Base-by-base conservation (phyloP, 2,888 invertebrate genomes). In the Caenorhabditis sp. region DNA sequence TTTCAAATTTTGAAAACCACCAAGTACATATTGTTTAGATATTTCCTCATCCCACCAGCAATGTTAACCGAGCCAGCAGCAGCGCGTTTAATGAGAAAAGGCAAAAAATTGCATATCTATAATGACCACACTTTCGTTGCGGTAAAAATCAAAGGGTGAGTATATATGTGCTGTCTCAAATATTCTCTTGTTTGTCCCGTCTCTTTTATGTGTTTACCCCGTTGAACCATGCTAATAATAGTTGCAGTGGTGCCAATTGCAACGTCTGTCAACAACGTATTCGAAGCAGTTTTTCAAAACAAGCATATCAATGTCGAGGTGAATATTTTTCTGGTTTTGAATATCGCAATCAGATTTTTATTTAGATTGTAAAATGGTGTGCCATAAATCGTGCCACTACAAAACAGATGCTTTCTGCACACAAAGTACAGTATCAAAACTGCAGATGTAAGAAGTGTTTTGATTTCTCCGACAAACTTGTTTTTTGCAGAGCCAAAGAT, bases 231-330 rank as follows among this genome's bases (percentile, higher is more conserved):
- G 62, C 68, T 68, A 65, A 65, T 70, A 66, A 64, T 67, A 75
- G 76, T 82, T 81, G 76, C 68, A 87, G 87, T 21, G 79, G 86
- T 19, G 85, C 84, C 21, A 68, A 71, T 21, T 88, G 88, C 77
- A 82, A 85, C 60, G 84, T 87, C 21, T 88, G 88, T 63, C 79
- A 82, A 31, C 67, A 80, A 26, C 71, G 81, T 55, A 86, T 88
- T 59, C 73, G 80, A 31, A 70, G 82, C 49, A 85, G 84, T 54
- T 86, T 88, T 72, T 82, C 83, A 3, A 87, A 84, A 61, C 87
- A 88, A 67, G 87, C 86, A 37, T 88, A 88, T 68, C 88, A 88
- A 68, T 88, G 88, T 65, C 69, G 88, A 82, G 87, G 87, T 87
- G 23, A 57, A 27, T 31, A 23, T 1, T 14, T n/a, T 19, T 17